Evolutionary conservation across 1,140 invertebrate species (phyloP), one percentile per base, ranked within the genome.

Genomic region (Sycophila sp.): DNA sequence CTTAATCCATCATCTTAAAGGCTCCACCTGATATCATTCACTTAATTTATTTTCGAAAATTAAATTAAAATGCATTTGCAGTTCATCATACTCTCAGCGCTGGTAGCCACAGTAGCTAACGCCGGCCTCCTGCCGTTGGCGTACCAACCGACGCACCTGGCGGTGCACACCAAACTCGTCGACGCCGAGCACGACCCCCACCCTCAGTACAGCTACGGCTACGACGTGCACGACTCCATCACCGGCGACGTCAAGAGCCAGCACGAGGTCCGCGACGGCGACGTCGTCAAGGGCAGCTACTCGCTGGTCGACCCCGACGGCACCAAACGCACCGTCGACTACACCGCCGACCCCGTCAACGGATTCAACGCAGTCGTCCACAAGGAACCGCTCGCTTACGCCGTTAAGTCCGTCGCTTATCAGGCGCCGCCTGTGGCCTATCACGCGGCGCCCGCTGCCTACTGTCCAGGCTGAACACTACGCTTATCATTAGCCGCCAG

Each of bases 281-380:
- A 89, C 70, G 56, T 87, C 28, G 88, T 89, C 11, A 84, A 86
- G 55, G 88, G 88, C 11, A 87, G 86, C 69, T 89, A 89, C 83
- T 87, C 85, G 4, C 76, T 89, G 45, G 80, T 89, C 62, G 88
- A 89, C 58, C 81, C 89, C 53, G 89, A 89, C 73, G 89, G 89
- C 68, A 86, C 86, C 56, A 82, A 81, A 26, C 86, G 88, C 69
- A 88, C 81, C 69, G 89, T 89, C 60, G 85, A 85, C 69, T 90
- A 90, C 81, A 83, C 84, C 51, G 88, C 88, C 36, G 87, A 88
- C 38, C 49, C 74, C 1, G 79, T 88, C 72, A 88, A 88, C 74
- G 88, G 87, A 74, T 88, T 89, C 82, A 89, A 89, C 76, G 88
- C 88, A 38, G 83, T 89, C 26, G 88, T 89, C 10, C 87, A 87